A percentile compares a stretch with the other conserved stretches of the same genome.
These are phyloP conservation scores for Alloscopus bannaensis DNA, from an alignment of 2,888 invertebrate genomes.

Conservation along the genomic window DNA sequence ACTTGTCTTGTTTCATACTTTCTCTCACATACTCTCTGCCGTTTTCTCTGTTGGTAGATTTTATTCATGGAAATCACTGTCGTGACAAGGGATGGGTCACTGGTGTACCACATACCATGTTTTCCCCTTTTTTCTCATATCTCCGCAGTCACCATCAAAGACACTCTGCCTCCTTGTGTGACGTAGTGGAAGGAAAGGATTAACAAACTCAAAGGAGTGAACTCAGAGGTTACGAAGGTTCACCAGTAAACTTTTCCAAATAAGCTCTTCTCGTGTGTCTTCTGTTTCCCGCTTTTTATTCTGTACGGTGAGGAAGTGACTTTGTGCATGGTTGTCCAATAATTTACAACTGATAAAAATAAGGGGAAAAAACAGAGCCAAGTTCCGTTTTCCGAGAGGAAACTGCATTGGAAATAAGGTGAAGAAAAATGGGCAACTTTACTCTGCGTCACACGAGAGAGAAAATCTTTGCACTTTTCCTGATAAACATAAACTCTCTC, in stretches of 20 bases:
- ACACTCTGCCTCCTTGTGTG: too few species aligned
- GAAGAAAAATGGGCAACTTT: not conserved
- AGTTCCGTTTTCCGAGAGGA: slow-evolving; percentile 9
- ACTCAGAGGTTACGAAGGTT: not conserved
- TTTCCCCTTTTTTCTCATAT: slow-evolving; percentile 17
- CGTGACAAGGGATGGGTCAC: slow-evolving; percentile 60
- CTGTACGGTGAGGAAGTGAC: not conserved
- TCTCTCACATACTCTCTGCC: too few species aligned
- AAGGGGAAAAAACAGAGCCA: not conserved
- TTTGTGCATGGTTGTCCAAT: slow-evolving; percentile 19
- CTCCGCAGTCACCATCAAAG: slow-evolving; percentile 28
- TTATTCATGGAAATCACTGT: slow-evolving; percentile 50
- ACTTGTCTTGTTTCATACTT: not conserved
- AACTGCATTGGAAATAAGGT: slow-evolving; percentile 6
- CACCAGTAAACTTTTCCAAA: not conserved
- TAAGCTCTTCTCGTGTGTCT: not conserved
- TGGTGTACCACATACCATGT: slow-evolving; percentile 57
- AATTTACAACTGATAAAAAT: slow-evolving; percentile 33
- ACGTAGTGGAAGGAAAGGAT: slow-evolving; percentile 5
- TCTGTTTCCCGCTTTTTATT: not conserved
- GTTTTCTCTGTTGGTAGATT: too few species aligned
- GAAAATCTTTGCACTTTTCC: not conserved
- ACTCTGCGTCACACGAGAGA: not conserved
- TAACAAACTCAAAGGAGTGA: slow-evolving; percentile 5
- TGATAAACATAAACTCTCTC: too few species aligned